A percentile compares a stretch with the other conserved stretches of the same genome.
Evolutionary conservation across 2,113 vertebrate species (phyloP).

Genomic region (Scopus umbretta): DNA sequence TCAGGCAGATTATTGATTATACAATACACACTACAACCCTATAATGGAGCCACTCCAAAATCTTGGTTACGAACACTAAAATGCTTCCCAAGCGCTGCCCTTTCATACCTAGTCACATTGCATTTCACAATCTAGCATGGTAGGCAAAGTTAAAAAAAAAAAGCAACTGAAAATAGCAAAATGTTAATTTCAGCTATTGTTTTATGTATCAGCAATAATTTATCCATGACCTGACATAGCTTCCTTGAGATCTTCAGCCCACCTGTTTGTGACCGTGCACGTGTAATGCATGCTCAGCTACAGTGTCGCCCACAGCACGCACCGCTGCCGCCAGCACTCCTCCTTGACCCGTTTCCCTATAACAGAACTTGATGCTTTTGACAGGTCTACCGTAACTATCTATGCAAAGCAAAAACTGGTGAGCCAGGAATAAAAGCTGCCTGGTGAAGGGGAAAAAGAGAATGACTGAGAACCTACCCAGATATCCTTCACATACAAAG

Average conservation of each 20-base stretch:
- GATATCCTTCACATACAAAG: background rate
- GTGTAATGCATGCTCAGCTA: fast-evolving
- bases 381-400: background rate
- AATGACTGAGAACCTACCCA: background rate
- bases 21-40: background rate
- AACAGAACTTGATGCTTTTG: background rate
- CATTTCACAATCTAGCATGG: background rate
- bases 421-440: background rate
- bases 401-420: background rate
- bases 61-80: background rate
- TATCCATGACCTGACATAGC: background rate
- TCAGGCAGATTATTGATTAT: background rate
- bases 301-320: fast-evolving
- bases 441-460: background rate
- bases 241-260: background rate
- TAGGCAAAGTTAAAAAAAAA: background rate
- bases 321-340: fast-evolving
- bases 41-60: background rate
- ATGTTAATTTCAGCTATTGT: background rate
- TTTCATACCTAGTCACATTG: background rate
- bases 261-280: background rate
- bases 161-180: background rate
- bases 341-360: background rate
- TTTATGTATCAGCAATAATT: background rate
- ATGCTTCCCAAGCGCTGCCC: background rate